Conservation (phyloP, 2,888 invertebrate species). For the Amphimallon solstitiale region DNA sequence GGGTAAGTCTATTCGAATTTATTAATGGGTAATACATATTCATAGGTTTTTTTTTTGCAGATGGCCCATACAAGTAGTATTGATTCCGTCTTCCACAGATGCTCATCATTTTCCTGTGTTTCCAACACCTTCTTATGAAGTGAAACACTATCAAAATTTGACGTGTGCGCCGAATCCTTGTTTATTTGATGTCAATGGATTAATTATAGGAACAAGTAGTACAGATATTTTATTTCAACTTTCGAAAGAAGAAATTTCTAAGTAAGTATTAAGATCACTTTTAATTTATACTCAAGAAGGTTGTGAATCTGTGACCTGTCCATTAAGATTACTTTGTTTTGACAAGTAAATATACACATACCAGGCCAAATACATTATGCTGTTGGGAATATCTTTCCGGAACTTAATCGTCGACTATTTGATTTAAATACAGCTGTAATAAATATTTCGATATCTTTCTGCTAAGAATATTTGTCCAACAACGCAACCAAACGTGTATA, state of each 20-base stretch:
- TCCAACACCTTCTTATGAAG: conserved; percentile 82
- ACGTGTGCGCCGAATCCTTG: conserved; percentile 84
- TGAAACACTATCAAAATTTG: conserved; percentile 70
- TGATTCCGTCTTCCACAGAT: conserved; percentile 82
- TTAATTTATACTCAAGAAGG: too few relatives aligned
- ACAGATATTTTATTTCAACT: conserved; percentile 87
- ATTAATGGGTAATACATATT: not conserved
- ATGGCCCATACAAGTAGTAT: conserved; percentile 66
- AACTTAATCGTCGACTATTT: too few relatives aligned
- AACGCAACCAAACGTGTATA: too few relatives aligned
- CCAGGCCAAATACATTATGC: not conserved
- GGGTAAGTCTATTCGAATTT: not conserved
- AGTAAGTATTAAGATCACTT: conserved; percentile 34
- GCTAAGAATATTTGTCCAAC: too few relatives aligned
- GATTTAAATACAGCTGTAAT: too few relatives aligned
- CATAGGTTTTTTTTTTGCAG: conserved; percentile 15
- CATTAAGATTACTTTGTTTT: too few relatives aligned
- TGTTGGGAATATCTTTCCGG: too few relatives aligned
- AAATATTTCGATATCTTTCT: too few relatives aligned
- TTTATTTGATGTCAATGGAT: conserved; percentile 78
- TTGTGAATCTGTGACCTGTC: too few relatives aligned
- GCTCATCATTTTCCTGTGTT: conserved; percentile 81
- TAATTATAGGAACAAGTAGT: conserved; percentile 82
- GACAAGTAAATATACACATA: too few relatives aligned
- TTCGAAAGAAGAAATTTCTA: conserved; percentile 77